phyloP scores from a whole-genome alignment of 2,113 vertebrate genomes.

The Tylochromis polylepis region DNA sequence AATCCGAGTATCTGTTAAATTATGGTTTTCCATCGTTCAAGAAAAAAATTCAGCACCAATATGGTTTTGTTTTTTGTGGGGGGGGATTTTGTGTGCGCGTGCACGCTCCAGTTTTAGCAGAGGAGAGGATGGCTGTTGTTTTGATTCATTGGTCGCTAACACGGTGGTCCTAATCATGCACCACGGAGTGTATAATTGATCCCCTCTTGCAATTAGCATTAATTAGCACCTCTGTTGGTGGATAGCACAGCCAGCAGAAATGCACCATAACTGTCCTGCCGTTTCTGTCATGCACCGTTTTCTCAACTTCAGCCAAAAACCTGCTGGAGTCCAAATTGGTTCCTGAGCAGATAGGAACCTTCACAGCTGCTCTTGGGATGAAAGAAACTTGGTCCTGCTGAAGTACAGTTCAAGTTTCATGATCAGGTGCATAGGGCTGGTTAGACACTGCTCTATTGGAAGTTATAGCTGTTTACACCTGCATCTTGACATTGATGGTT shows the following conservation, averaged over 20 bases:
- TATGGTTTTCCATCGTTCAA: neutral
- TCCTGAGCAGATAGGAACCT: neutral
- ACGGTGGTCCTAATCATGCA: constrained; percentile 48
- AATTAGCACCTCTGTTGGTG: constrained; percentile 64
- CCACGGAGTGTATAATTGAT: constrained; percentile 58
- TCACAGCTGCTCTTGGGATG: constrained; percentile 27
- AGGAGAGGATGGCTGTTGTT: constrained; percentile 33
- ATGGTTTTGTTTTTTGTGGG: neutral
- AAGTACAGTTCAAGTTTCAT: neutral
- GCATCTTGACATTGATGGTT: neutral
- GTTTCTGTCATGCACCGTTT: constrained; percentile 18
- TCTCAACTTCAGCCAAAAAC: constrained; percentile 26
- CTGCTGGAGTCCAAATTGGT: constrained; percentile 18
- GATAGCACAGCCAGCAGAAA: constrained; percentile 43
- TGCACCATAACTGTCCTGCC: constrained; percentile 38
- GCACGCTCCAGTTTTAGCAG: neutral
- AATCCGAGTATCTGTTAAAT: neutral
- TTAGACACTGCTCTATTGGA: neutral
- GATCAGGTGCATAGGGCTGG: constrained; percentile 18
- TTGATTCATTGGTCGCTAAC: constrained; percentile 37
- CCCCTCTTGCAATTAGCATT: constrained; percentile 61
- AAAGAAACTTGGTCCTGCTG: constrained; percentile 13
- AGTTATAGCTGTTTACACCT: neutral
- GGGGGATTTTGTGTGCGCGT: neutral
- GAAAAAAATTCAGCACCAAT: constrained; percentile 5